Evolutionary conservation across 1,140 invertebrate genomes (phyloP).

Genomic region (Conopomorpha cramerella): DNA sequence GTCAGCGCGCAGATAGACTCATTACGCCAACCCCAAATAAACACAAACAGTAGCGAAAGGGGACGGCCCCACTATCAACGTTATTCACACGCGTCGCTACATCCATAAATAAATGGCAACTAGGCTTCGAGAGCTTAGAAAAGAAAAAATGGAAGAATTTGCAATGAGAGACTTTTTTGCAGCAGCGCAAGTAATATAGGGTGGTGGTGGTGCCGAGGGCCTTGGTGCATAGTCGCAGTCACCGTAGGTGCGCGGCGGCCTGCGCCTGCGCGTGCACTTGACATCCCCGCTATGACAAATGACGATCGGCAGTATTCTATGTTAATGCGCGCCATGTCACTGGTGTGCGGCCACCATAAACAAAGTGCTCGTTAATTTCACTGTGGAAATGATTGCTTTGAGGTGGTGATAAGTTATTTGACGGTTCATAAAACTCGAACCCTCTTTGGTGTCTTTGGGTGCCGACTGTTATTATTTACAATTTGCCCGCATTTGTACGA

Average conservation of each 20-base stretch:
- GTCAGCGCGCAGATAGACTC: conserved; percentile 51
- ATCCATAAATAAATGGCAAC: conserved; percentile 46
- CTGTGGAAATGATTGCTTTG: conserved; percentile 21
- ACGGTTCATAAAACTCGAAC: conserved; percentile 39
- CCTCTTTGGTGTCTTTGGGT: conserved; percentile 4
- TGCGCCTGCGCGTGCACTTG: too few relatives aligned
- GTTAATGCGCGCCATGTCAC: too few relatives aligned
- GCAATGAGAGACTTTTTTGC: too few relatives aligned
- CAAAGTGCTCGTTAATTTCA: conserved; percentile 3
- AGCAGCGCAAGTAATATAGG: too few relatives aligned
- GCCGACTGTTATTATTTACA: too few relatives aligned
- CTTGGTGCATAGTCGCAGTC: too few relatives aligned
- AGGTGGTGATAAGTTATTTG: conserved; percentile 29
- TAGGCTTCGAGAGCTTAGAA: conserved; percentile 21
- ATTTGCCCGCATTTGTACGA: too few relatives aligned
- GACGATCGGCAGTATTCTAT: too few relatives aligned
- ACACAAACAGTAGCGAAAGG: conserved; percentile 51
- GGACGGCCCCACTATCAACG: conserved; percentile 41
- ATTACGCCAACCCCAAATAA: conserved; percentile 53
- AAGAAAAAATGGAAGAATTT: conserved; percentile 18
- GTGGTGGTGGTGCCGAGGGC: too few relatives aligned
- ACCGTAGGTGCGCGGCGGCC: too few relatives aligned
- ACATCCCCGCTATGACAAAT: too few relatives aligned
- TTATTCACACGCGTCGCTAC: conserved; percentile 48
- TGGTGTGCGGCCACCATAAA: too few relatives aligned